Percentiles rank a stretch among this genome's conserved stretches.
Evolutionary conservation across 2,797 vertebrate genomes (phyloP).

Genomic region (Nothura maculosa): DNA sequence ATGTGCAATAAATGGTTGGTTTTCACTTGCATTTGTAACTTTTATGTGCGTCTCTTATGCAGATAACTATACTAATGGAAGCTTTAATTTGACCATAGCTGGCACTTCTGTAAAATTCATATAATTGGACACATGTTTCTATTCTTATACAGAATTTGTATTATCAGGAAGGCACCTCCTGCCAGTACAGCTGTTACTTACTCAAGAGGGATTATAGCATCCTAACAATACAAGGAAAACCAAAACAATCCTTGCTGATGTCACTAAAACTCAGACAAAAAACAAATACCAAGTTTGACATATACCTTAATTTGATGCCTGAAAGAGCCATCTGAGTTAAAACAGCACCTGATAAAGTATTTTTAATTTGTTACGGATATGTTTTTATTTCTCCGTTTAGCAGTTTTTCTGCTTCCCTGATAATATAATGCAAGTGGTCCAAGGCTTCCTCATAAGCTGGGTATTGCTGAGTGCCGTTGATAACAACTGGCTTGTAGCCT

Average conservation of each 20-base stretch:
- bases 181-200: neutral
- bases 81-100: neutral
- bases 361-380: neutral
- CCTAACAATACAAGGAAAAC: neutral
- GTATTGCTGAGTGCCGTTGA: slow-evolving; percentile 10
- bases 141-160: neutral
- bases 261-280: neutral
- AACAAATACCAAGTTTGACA: neutral
- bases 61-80: neutral
- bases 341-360: neutral
- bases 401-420: neutral
- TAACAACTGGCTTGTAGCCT: slow-evolving; percentile 54
- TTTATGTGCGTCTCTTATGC: neutral
- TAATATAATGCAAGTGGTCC: neutral
- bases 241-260: neutral
- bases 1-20: neutral
- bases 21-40: neutral
- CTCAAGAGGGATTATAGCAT: neutral
- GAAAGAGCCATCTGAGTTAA: neutral
- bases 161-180: neutral
- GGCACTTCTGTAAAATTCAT: neutral
- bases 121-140: neutral
- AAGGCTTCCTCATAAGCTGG: neutral
- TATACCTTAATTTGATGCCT: neutral
- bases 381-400: neutral